These are phyloP conservation scores for Cryptops parisi DNA, from an alignment of 2,888 invertebrate species.

Conservation along the genomic window DNA sequence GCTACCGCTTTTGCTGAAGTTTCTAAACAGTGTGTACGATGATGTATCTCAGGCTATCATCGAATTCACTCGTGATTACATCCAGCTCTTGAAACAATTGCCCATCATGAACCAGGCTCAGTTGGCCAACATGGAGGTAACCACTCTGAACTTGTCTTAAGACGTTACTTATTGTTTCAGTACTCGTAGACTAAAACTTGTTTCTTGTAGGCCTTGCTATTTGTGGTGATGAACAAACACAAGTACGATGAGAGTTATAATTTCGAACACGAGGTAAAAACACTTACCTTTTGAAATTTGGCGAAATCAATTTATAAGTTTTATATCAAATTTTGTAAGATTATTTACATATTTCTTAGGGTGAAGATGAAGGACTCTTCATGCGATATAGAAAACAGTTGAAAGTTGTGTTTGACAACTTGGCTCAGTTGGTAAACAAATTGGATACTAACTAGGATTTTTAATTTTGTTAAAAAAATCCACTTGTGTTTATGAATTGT, in stretches of 20 bases:
- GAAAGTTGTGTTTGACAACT: conserved; percentile 38
- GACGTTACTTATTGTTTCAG: background rate
- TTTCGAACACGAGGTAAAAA: conserved; percentile 35
- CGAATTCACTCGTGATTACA: conserved; percentile 37
- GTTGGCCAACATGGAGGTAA: conserved; percentile 27
- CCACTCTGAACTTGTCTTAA: too few species aligned
- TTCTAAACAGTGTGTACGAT: conserved; percentile 37
- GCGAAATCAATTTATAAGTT: background rate
- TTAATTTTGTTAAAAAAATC: background rate
- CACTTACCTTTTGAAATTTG: background rate
- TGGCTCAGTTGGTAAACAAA: conserved; percentile 34
- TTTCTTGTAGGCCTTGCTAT: conserved; percentile 30
- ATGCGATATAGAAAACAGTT: conserved; percentile 39
- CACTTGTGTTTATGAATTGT: background rate
- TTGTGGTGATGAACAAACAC: conserved; percentile 36
- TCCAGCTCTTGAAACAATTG: conserved; percentile 34
- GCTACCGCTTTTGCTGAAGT: conserved; percentile 34
- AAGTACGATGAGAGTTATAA: conserved; percentile 38
- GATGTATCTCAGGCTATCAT: conserved; percentile 37
- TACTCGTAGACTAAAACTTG: background rate
- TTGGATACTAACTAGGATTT: background rate
- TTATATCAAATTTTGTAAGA: conserved; percentile 4
- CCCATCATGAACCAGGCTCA: conserved; percentile 28
- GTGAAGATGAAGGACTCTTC: conserved; percentile 41
- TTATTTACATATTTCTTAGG: conserved; percentile 25